Evolutionary conservation across 2,888 invertebrate species (phyloP).

Genomic region (Andrena flavipes): DNA sequence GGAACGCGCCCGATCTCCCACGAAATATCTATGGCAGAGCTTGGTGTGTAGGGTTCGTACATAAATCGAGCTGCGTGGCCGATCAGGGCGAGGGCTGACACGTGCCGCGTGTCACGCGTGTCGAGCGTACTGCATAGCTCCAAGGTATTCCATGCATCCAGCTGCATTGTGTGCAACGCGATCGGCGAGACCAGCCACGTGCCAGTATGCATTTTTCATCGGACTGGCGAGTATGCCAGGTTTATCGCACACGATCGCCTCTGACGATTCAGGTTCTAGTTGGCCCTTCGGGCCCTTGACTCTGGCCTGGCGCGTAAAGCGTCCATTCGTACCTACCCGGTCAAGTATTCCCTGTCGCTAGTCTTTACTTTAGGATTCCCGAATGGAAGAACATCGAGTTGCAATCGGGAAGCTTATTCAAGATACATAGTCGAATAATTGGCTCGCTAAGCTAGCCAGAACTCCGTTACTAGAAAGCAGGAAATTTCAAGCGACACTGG

Average conservation of each 20-base stretch:
- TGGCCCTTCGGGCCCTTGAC: neutral
- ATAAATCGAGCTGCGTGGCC: constrained; percentile 23
- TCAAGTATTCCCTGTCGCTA: too few relatives aligned
- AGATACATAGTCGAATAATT: too few relatives aligned
- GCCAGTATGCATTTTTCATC: constrained; percentile 67
- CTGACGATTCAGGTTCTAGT: neutral
- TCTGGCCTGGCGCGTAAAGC: neutral
- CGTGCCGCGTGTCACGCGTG: constrained; percentile 62
- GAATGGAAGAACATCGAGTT: too few relatives aligned
- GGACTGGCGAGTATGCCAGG: constrained; percentile 29
- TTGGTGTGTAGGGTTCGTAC: constrained; percentile 15
- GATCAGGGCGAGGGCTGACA: constrained; percentile 41
- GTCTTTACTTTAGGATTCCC: too few relatives aligned
- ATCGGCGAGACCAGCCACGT: constrained; percentile 63
- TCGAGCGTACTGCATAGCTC: constrained; percentile 50
- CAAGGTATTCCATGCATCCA: constrained; percentile 60
- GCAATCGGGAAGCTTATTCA: too few relatives aligned
- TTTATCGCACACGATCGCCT: constrained; percentile 3
- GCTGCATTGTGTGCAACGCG: constrained; percentile 54
- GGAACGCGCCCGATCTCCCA: constrained; percentile 24
- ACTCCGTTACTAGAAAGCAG: too few relatives aligned
- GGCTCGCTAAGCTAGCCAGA: too few relatives aligned
- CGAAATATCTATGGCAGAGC: constrained; percentile 27
- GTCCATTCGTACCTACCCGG: too few relatives aligned
- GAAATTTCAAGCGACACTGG: neutral